Evolutionary conservation across 1,140 invertebrate genomes (phyloP), one percentile per base, ranked within the genome.

Genomic region (Euura saliciscinereae): DNA sequence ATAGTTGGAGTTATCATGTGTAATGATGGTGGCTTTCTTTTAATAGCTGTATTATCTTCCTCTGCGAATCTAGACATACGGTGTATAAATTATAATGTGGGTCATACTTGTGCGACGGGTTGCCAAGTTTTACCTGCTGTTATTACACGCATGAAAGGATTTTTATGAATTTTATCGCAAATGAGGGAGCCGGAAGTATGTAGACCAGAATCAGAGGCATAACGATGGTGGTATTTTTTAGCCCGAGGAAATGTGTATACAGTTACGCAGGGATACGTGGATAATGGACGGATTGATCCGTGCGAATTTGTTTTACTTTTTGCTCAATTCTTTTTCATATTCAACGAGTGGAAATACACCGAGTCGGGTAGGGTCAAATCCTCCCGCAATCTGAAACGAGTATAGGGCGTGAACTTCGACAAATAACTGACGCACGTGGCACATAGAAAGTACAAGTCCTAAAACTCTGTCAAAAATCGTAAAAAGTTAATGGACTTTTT

Each of bases 231-330:
- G 28, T 59, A 28, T 28, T 59, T 59, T 59, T 59, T 6, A 0
- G 8, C 51, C 51, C 51, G 51, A 28, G 13, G 51, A 59, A 11
- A 59, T 8, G 51, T n/a, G 13, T 59, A 28, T 28, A 28, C 28
- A 28, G 28, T 28, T 28, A 28, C 28, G 28, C 28, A 28, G 28
- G 28, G 28, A 28, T 28, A 28, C 28, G 28, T 28, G 28, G 28
- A 59, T 59, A 59, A 59, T 59, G 51, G 51, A 59, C 51, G 51
- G 51, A 59, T 59, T 59, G 51, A 59, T 59, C 51, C 51, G 13
- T 59, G 10, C 5, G 51, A 59, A 59, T 59, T 59, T n/a, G 51
- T 59, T 59, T n/a, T 59, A n/a, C 51, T n/a, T 59, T 59, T 59
- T 59, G 10, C 51, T 28, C 13, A 11, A 11, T n/a, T 8, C 51